These are phyloP conservation scores for Otus sunia DNA, from an alignment of 2,113 vertebrate species.

Conservation along the genomic window DNA sequence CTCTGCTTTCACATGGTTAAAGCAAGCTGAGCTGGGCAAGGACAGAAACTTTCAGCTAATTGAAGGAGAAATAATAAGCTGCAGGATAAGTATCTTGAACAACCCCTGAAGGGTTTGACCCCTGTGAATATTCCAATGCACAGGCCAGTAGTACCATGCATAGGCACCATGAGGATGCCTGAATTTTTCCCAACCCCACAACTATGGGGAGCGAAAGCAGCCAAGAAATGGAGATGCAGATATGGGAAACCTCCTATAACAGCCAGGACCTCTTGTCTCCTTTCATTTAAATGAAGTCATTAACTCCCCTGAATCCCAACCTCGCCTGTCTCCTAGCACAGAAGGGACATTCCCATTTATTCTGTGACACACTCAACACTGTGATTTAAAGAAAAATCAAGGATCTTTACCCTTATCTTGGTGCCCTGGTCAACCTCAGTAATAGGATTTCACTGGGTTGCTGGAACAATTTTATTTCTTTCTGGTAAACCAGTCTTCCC, in stretches of 20 bases:
- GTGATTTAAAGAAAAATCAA: not conserved
- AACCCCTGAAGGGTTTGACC: not conserved
- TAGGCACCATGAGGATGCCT: not conserved
- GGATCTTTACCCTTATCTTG: not conserved
- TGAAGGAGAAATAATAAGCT: not conserved
- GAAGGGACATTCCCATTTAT: not conserved
- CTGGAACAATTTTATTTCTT: not conserved
- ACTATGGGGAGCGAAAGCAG: not conserved
- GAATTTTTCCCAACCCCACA: not conserved
- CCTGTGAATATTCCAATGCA: accelerated
- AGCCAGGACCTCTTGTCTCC: not conserved
- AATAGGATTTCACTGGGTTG: not conserved
- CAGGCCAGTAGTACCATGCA: not conserved
- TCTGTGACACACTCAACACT: not conserved
- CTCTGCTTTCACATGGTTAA: not conserved
- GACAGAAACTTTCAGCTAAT: not conserved
- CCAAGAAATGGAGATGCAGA: not conserved
- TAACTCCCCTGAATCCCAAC: not conserved
- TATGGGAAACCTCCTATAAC: not conserved
- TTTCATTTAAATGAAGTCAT: not conserved
- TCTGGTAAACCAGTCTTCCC: not conserved
- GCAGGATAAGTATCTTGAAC: not conserved
- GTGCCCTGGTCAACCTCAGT: not conserved
- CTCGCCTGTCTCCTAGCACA: not conserved
- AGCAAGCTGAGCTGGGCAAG: not conserved